Conservation (phyloP, 1,140 invertebrate genomes). For the Pseudomyrmex dendroicus region DNA sequence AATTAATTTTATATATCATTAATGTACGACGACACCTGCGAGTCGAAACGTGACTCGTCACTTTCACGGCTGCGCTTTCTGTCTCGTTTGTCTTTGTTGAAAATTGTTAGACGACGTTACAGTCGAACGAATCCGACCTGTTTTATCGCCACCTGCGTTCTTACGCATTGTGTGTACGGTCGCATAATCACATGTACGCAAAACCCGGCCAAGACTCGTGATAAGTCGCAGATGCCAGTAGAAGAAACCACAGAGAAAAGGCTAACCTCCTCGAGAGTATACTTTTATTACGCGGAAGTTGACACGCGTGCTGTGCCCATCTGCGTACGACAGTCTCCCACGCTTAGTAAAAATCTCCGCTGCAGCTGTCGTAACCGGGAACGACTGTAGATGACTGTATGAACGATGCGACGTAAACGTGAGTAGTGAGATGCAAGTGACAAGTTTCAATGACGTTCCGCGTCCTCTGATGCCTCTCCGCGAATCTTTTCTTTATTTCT, state of each 20-base stretch:
- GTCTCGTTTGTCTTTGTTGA: not conserved
- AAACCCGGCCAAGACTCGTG: not conserved
- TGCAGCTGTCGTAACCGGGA: slow-evolving; percentile 69
- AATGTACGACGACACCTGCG: not conserved
- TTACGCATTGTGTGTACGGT: not conserved
- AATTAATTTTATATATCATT: not conserved
- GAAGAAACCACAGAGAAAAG: slow-evolving; percentile 23
- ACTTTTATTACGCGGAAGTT: slow-evolving; percentile 36
- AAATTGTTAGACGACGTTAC: not conserved
- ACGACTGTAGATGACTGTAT: slow-evolving; percentile 11
- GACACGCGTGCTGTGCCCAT: slow-evolving; percentile 24
- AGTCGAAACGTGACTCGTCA: not conserved
- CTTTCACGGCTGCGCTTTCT: not conserved
- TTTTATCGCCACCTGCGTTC: not conserved
- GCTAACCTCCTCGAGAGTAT: not conserved
- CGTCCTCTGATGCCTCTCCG: no score
- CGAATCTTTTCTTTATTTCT: no score
- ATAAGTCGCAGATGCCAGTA: slow-evolving; percentile 25
- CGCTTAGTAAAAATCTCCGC: slow-evolving; percentile 76
- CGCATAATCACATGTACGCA: not conserved
- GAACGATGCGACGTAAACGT: not conserved
- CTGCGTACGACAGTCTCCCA: slow-evolving; percentile 67
- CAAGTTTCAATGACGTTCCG: slow-evolving; percentile 2
- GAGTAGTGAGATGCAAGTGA: slow-evolving; percentile 7
- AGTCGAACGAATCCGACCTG: not conserved